Conservation (phyloP, 2,888 invertebrate genomes). For the Orthosia incerta region DNA sequence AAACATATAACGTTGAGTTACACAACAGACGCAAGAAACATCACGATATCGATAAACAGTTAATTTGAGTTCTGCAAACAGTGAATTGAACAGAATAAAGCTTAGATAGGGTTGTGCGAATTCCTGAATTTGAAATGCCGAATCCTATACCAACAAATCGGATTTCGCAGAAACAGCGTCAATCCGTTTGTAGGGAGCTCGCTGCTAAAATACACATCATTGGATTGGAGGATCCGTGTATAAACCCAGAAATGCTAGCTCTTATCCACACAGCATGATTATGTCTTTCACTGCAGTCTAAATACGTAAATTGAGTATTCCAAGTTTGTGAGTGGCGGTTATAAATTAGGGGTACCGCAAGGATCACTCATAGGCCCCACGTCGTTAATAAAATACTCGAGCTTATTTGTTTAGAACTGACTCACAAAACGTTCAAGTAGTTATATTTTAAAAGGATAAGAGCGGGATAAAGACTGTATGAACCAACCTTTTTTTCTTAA, state of each 20-base stretch:
- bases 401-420: conserved; percentile 38
- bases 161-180: conserved; percentile 58
- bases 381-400: conserved; percentile 37
- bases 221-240: conserved; percentile 35
- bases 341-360: conserved; percentile 50
- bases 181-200: conserved; percentile 50
- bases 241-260: conserved; percentile 29
- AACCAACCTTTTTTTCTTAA: conserved; percentile 9
- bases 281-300: conserved; percentile 20
- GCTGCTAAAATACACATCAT: conserved; percentile 55
- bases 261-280: neutral
- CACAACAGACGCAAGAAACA: neutral
- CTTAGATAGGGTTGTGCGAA: conserved; percentile 23
- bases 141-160: conserved; percentile 59
- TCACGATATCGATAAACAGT: neutral
- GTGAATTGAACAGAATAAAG: neutral
- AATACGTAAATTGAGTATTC: conserved; percentile 23
- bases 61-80: conserved; percentile 15
- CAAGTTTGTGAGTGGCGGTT: conserved; percentile 29
- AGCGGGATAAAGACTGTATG: neutral
- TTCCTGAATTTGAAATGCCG: conserved; percentile 41
- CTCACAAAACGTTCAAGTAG: conserved; percentile 39
- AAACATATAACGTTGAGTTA: neutral
- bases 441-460: conserved; percentile 38
- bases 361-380: conserved; percentile 37